Conservation (phyloP, 2,888 invertebrate species). For the Lutraria lutraria region DNA sequence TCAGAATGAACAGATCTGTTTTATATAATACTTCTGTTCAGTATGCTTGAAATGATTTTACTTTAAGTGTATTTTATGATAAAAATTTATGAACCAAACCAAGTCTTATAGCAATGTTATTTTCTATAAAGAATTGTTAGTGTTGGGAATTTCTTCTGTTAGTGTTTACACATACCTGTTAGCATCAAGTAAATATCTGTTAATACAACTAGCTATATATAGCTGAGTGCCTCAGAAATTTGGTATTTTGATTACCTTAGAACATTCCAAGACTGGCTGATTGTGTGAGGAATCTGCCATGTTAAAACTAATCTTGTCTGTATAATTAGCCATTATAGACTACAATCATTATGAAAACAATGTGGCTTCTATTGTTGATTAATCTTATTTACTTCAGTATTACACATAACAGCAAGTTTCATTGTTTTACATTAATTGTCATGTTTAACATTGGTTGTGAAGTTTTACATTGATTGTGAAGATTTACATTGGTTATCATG, state of each 20-base stretch:
- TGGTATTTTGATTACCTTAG: constrained; percentile 34
- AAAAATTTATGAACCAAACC: constrained; percentile 1
- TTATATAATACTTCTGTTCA: neutral
- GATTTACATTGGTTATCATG: too few species aligned
- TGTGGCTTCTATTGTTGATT: too few species aligned
- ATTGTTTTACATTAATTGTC: too few species aligned
- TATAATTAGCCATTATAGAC: too few species aligned
- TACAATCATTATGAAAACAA: too few species aligned
- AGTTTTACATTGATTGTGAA: too few species aligned
- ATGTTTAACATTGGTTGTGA: too few species aligned
- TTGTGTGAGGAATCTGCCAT: neutral
- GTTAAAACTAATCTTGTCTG: neutral
- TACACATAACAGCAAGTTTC: too few species aligned
- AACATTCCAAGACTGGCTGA: neutral
- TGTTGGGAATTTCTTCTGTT: neutral
- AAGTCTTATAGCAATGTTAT: constrained; percentile 6
- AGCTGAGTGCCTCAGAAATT: neutral
- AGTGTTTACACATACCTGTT: constrained; percentile 35
- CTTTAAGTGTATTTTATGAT: neutral
- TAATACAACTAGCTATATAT: constrained; percentile 35
- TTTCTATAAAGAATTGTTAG: neutral
- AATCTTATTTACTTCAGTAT: too few species aligned
- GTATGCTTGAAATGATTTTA: neutral
- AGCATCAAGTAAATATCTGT: constrained; percentile 29
- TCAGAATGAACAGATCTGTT: neutral